These are phyloP conservation scores for Calephelis perditalis DNA, from an alignment of 2,888 invertebrate species.

Conservation along the genomic window DNA sequence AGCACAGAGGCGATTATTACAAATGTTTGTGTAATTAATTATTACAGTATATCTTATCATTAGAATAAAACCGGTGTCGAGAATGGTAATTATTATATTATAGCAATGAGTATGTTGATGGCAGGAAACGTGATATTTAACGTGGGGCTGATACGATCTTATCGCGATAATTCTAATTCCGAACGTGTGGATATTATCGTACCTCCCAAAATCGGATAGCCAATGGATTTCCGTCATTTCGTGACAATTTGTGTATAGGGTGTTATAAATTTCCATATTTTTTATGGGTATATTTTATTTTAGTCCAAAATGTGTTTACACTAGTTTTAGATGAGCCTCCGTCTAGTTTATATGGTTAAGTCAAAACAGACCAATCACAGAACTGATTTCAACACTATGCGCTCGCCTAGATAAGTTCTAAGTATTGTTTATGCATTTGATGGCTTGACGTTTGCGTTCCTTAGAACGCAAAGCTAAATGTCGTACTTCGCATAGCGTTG, in stretches of 20 bases:
- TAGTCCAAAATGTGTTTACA: too few relatives aligned
- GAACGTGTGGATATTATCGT: slow-evolving; percentile 75
- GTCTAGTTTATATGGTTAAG: too few relatives aligned
- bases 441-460: too few relatives aligned
- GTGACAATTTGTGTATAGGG: slow-evolving; percentile 41
- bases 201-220: slow-evolving; percentile 67
- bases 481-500: too few relatives aligned
- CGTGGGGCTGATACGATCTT: slow-evolving; percentile 68
- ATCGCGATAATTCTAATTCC: slow-evolving; percentile 68
- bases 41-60: slow-evolving; percentile 8
- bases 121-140: slow-evolving; percentile 78
- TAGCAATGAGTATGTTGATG: slow-evolving; percentile 68
- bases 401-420: too few relatives aligned
- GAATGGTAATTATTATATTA: slow-evolving; percentile 74
- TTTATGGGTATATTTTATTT: too few relatives aligned
- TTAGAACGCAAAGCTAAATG: too few relatives aligned
- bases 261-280: slow-evolving; percentile 23
- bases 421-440: too few relatives aligned
- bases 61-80: slow-evolving; percentile 34
- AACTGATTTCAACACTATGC: too few relatives aligned
- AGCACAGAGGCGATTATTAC: neutral
- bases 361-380: too few relatives aligned
- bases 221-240: slow-evolving; percentile 52
- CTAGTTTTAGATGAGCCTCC: too few relatives aligned
- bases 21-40: slow-evolving; percentile 2